Base-by-base conservation (phyloP, 2,797 vertebrate species). In the Microctenopoma steveboyesi region DNA sequence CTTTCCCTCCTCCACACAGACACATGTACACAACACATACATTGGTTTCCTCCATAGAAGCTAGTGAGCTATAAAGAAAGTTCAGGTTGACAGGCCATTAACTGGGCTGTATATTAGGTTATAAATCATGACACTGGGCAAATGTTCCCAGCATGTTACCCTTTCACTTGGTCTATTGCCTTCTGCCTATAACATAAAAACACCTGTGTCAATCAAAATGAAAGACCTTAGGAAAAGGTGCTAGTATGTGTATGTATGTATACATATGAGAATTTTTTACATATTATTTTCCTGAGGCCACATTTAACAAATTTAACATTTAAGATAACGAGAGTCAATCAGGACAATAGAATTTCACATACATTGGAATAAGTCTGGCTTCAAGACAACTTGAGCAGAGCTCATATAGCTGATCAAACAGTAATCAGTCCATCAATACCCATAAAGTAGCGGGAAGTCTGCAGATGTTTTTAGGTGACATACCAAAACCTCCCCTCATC, bases 31-130 rank as follows among this genome's bases (percentile, higher is more conserved):
- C 53, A 22, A 68, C 37, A 13, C 14, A 2, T n/a, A 62, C 56
- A 15, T 49, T 75, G 66, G 68, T 45, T 69, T 61, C 64, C 53
- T 54, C 46, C 4, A 37, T 80, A 48, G 59, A 78, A 71, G n/a
- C 15, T 22, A 3, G 18, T 57, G 25, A 55, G 56, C 68, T 54
- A 84, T 88, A 88, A 90, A 89, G 74, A 84, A 83, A 67, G 74
- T 66, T 71, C 40, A 60, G 30, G 55, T 59, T 87, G 86, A 85
- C 86, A 90, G 74, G 69, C 82, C 58, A 79, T 85, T 83, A 89
- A 83, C 52, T 73, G 54, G 37, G 53, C 48, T 40, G 58, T 18
- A n/a, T 78, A 83, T 79, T 62, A 54, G 71, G 72, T 56, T 67
- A 77, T 86, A 89, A 90, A 91, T 91, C 88, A 88, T 69, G 62